These are phyloP conservation scores for Poicephalus meyeri DNA, from an alignment of 2,113 vertebrate genomes.

Conservation along the genomic window DNA sequence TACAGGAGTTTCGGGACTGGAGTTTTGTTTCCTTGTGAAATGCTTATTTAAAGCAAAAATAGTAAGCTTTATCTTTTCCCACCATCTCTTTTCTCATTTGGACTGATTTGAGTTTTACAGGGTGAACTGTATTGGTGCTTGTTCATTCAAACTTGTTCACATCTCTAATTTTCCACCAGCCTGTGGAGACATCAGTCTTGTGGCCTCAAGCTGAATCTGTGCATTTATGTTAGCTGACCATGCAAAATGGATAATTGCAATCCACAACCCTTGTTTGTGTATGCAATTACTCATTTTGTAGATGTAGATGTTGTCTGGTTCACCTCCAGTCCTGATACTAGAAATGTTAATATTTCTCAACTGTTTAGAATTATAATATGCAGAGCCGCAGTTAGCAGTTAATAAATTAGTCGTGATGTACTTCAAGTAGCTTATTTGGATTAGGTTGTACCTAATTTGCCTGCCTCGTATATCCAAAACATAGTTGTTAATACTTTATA, in stretches of 20 bases:
- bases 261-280: neutral
- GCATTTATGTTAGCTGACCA: neutral
- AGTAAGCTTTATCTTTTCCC: neutral
- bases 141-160: neutral
- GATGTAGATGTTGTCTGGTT: neutral
- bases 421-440: neutral
- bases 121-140: neutral
- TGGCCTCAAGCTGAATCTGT: neutral
- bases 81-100: constrained; percentile 2
- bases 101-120: neutral
- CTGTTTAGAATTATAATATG: neutral
- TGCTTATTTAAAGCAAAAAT: neutral
- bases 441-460: neutral
- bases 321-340: neutral
- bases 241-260: neutral
- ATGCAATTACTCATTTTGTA: neutral
- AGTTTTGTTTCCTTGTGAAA: constrained; percentile 22
- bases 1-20: neutral
- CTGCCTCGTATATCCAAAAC: neutral
- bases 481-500: neutral
- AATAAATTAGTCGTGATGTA: neutral
- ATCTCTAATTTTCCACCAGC: neutral
- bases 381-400: neutral
- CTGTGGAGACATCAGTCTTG: neutral
- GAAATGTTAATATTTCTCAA: neutral